phyloP scores from a whole-genome alignment of 2,797 vertebrate genomes.

The Molothrus ater region DNA sequence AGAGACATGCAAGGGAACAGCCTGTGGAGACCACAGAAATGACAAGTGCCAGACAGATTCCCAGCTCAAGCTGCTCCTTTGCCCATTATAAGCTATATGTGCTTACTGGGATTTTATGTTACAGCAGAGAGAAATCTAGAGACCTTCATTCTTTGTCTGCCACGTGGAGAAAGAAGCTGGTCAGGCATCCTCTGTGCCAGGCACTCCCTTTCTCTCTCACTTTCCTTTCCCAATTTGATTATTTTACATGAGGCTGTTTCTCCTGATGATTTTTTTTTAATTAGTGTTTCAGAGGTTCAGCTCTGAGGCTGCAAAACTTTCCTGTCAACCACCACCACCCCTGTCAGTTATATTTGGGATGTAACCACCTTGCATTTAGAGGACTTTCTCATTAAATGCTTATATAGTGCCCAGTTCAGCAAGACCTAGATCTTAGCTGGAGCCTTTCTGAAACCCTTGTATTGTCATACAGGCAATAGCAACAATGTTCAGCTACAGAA shows the following conservation, averaged over 20 bases:
- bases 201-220: background rate
- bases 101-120: background rate
- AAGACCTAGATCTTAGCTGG: background rate
- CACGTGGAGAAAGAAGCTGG: background rate
- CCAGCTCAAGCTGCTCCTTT: background rate
- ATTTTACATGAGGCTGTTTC: background rate
- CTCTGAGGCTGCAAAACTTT: background rate
- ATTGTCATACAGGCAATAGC: background rate
- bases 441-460: background rate
- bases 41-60: background rate
- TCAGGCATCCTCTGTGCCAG: background rate
- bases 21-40: background rate
- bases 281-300: background rate
- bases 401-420: background rate
- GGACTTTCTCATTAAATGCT: background rate
- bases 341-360: background rate
- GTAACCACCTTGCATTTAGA: background rate
- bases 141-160: background rate
- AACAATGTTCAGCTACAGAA: slow-evolving; percentile 36
- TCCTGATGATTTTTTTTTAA: background rate
- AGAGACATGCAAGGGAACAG: background rate
- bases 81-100: background rate
- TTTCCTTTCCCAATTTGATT: background rate
- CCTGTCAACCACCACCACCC: background rate
- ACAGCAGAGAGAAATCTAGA: background rate